These are phyloP conservation scores for Lytechinus variegatus DNA, from an alignment of 35 echinoderm and acorn worm species.

Conservation along the genomic window DNA sequence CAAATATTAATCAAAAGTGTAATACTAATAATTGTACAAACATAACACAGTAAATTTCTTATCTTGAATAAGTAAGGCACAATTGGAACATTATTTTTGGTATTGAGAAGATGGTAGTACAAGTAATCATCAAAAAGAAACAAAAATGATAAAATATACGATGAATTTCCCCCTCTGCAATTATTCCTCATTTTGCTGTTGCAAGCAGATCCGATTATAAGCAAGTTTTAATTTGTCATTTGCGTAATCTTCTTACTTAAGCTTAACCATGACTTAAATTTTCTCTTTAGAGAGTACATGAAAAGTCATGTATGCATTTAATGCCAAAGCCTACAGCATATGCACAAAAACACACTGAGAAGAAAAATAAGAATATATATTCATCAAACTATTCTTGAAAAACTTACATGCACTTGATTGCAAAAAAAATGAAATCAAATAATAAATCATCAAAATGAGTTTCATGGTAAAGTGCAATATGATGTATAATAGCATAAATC, in stretches of 20 bases:
- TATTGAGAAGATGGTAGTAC: not conserved
- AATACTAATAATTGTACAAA: not conserved
- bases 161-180: no score
- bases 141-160: not conserved
- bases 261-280: not conserved
- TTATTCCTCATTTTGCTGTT: not conserved
- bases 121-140: not conserved
- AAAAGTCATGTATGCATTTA: not conserved
- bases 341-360: not conserved
- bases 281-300: not conserved
- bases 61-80: not conserved
- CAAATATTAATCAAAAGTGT: not conserved
- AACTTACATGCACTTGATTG: conserved; percentile 32
- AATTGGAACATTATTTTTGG: not conserved
- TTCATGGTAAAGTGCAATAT: not conserved
- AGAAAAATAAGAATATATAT: not conserved
- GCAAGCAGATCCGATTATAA: not conserved
- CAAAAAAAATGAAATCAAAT: not conserved
- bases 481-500: not conserved
- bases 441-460: not conserved
- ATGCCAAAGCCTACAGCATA: not conserved
- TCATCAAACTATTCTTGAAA: not conserved
- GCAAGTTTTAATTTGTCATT: not conserved
- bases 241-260: not conserved
- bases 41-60: not conserved